Evolutionary conservation across 2,113 vertebrate species (phyloP).

Genomic region (Barnardius zonarius): DNA sequence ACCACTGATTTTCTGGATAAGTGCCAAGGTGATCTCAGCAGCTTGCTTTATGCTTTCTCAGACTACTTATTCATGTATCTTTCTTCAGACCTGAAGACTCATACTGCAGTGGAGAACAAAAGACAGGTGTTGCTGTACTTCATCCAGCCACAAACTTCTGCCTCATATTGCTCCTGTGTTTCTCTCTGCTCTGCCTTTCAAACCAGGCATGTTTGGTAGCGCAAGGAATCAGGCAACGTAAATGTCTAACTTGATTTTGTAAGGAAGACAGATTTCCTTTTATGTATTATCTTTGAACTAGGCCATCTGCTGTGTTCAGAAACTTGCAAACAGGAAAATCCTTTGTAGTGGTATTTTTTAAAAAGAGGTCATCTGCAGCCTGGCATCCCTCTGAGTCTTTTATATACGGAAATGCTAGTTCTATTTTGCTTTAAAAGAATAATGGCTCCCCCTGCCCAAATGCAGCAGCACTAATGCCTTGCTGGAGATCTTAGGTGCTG

Average conservation of each 20-base stretch:
- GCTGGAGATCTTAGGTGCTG: background rate
- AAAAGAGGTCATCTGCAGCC: background rate
- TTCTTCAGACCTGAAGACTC: background rate
- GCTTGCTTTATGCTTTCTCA: background rate
- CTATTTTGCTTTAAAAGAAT: background rate
- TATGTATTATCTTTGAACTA: background rate
- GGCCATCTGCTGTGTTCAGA: background rate
- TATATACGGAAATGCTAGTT: background rate
- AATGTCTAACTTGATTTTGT: background rate
- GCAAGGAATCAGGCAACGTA: background rate
- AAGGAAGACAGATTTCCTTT: background rate
- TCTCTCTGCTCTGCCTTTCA: background rate
- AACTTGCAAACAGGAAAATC: background rate
- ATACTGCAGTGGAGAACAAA: background rate
- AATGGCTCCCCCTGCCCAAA: background rate
- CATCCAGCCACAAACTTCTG: background rate
- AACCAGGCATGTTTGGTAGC: rapidly evolving
- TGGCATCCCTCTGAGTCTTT: background rate
- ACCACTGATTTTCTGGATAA: background rate
- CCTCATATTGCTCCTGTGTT: background rate
- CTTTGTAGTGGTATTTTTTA: background rate
- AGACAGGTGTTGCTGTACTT: background rate
- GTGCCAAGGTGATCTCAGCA: background rate
- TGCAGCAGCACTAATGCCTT: background rate
- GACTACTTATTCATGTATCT: background rate